Base-by-base conservation (phyloP, 2,797 vertebrate genomes). In the Cryptoblepharus egeriae region DNA sequence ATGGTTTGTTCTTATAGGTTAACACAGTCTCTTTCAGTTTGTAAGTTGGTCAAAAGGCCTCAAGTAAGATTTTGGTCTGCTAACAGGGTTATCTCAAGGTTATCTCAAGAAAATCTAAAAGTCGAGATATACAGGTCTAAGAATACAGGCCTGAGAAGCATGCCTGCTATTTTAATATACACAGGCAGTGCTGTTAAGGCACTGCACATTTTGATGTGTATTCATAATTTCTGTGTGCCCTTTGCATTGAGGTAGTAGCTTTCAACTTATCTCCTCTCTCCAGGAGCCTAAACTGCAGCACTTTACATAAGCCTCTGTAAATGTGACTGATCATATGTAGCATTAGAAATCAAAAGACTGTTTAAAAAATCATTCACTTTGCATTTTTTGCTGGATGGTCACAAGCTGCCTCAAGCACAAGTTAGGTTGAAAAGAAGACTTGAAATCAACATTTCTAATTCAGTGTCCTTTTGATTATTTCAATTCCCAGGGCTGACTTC, bases 321-420 rank as follows among this genome's bases (percentile, higher is more conserved):
- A 0, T 0, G 80, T 67, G 4, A 49, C 11, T 84, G 83, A 83
- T 92, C 92, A 90, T 93, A 91, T 93, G 91, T 93, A 90, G 91
- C 92, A n/a, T n/a, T n/a, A 92, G 92, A 90, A 92, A 83, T 81
- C 61, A 75, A 0, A 0, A 1, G 0, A 63, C 83, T 83, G 52
- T 61, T 83, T 73, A 80, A 49, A 84, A 85, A 77, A 85, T 65
- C 80, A 55, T 80, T 91, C 87, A 83, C 88, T 92, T 90, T 75
- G 90, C 84, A 32, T 88, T 91, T 84, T 87, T 85, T 86, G 63
- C 32, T 65, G 63, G 63, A 35, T 5, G 32, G 63, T 32, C 15
- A 65, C 57, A 74, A 77, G 79, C 91, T 78, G 91, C 82, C 79
- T 78, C 86, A 87, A 65, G 89, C 85, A 85, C 37, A 87, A 91